Evolutionary conservation across 2,888 invertebrate species (phyloP).

Genomic region (Volucella bombylans): DNA sequence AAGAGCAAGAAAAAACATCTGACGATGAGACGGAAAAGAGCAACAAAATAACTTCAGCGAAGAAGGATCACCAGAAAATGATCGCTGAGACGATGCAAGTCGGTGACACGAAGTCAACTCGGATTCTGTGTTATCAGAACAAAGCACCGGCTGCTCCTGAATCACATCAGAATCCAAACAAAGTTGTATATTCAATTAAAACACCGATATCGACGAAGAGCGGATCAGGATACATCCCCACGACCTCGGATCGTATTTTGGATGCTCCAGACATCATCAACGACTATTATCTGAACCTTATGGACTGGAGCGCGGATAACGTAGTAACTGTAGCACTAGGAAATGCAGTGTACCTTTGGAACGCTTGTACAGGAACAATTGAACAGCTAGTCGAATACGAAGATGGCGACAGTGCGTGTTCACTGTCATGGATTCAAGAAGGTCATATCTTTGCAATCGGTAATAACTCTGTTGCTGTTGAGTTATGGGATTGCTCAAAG

Average conservation of each 20-base stretch:
- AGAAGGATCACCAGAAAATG: constrained; percentile 85
- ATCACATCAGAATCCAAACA: constrained; percentile 92
- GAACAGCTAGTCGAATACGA: constrained; percentile 92
- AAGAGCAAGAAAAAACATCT: constrained; percentile 82
- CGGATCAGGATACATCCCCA: constrained; percentile 92
- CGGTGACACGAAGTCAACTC: constrained; percentile 86
- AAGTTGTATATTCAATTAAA: constrained; percentile 91
- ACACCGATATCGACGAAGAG: constrained; percentile 89
- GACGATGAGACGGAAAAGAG: constrained; percentile 78
- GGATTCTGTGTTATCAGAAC: constrained; percentile 93
- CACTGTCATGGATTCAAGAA: constrained; percentile 95
- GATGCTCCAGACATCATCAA: constrained; percentile 99
- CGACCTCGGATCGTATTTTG: constrained; percentile 95
- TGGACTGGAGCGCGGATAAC: constrained; percentile 97
- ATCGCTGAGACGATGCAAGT: constrained; percentile 89
- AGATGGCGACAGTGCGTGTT: constrained; percentile 91
- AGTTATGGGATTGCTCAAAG: constrained; percentile 94
- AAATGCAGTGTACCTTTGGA: constrained; percentile 92
- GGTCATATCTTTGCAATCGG: constrained; percentile 94
- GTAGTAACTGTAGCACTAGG: constrained; percentile 96
- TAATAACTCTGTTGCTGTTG: constrained; percentile 90
- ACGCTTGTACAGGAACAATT: constrained; percentile 94
- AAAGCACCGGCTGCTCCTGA: constrained; percentile 96
- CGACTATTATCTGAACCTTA: constrained; percentile 97
- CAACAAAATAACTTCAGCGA: constrained; percentile 81